Evolutionary conservation across 2,113 vertebrate species (phyloP).

Genomic region (Glaucomys volans): DNA sequence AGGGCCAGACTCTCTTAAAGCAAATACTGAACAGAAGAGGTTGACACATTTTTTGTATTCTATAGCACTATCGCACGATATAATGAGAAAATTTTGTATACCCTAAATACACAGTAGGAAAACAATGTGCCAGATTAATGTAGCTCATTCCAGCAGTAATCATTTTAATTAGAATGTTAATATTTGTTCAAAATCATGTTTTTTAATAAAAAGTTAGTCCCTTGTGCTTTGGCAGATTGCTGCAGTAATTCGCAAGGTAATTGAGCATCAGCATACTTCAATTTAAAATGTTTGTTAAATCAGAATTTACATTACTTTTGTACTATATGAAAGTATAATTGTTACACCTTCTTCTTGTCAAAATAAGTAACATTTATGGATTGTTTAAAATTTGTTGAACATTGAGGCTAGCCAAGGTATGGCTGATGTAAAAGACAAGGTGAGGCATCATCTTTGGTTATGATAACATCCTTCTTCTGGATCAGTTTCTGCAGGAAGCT

Average conservation of each 20-base stretch:
- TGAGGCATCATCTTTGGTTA: background rate
- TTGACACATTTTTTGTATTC: background rate
- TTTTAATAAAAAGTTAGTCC: slow-evolving; percentile 34
- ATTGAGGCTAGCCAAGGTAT: background rate
- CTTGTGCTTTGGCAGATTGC: background rate
- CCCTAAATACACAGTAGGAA: background rate
- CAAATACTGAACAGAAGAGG: background rate
- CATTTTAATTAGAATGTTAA: slow-evolving; percentile 38
- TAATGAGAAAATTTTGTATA: background rate
- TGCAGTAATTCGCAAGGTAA: background rate
- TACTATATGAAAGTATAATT: background rate
- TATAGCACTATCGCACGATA: background rate
- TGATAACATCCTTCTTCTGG: background rate
- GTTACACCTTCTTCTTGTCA: background rate
- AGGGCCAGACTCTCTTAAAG: background rate
- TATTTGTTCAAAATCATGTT: slow-evolving; percentile 2
- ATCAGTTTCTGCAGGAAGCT: background rate
- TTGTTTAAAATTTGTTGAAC: background rate
- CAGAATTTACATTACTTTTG: slow-evolving; percentile 8
- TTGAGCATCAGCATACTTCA: background rate
- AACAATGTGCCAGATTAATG: background rate
- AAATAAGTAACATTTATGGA: background rate
- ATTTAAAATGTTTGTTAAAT: slow-evolving; percentile 8
- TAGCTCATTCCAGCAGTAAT: background rate
- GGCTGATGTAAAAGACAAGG: background rate